These are phyloP conservation scores for Trachythela sp. DNA, from an alignment of 64 coral and sea anemone species.

Conservation along the genomic window DNA sequence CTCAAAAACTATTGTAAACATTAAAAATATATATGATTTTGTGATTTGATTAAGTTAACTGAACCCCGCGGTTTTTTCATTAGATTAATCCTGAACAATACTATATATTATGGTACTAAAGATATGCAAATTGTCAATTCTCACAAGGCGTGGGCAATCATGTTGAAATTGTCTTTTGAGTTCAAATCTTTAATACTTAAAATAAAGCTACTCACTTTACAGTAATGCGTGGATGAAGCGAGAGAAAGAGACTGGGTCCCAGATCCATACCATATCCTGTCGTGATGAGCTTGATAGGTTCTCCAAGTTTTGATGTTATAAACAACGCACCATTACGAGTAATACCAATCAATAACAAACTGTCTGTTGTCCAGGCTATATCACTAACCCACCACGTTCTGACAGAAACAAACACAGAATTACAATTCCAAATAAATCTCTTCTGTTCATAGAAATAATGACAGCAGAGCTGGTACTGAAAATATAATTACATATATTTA, in stretches of 20 bases:
- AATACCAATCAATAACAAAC: conserved; percentile 68
- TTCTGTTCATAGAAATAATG: no score
- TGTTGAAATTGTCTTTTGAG: no score
- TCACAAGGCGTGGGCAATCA: not conserved
- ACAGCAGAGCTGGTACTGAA: no score
- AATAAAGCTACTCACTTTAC: conserved; percentile 63
- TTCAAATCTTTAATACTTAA: not conserved
- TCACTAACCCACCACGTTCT: conserved; percentile 91
- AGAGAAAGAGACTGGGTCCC: conserved; percentile 64
- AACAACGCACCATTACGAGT: conserved; percentile 71
- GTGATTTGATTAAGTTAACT: not conserved
- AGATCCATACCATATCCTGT: conserved; percentile 57
- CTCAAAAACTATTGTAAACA: not conserved
- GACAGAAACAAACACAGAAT: not conserved
- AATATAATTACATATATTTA: no score
- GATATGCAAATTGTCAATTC: not conserved
- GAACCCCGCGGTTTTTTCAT: no score
- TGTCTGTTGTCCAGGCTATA: conserved; percentile 83
- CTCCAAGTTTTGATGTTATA: conserved; percentile 76
- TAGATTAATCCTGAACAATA: no score
- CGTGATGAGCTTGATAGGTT: conserved; percentile 65
- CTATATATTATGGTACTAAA: no score
- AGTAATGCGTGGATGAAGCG: conserved; percentile 85
- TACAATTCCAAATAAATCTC: no score
- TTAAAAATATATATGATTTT: not conserved